Conservation (phyloP, 2,888 invertebrate species). For the Drosophila birchii region DNA sequence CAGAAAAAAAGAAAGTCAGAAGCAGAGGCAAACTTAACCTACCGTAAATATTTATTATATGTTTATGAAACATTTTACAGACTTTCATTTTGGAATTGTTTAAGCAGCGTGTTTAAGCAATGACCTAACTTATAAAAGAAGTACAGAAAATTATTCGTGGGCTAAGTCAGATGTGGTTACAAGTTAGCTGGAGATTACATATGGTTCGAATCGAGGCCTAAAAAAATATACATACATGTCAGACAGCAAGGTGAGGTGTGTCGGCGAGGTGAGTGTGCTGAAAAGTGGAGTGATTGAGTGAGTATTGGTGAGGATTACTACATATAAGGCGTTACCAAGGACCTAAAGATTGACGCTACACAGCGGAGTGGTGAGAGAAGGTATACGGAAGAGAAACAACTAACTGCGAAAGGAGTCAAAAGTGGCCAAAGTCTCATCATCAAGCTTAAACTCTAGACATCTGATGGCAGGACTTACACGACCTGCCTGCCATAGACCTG, state of each 20-base stretch:
- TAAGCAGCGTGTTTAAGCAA: constrained; percentile 62
- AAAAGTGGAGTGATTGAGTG: constrained; percentile 9
- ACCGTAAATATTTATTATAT: constrained; percentile 80
- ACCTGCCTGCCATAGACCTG: constrained; percentile 82
- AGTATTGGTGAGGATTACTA: constrained; percentile 50
- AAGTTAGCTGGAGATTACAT: constrained; percentile 23
- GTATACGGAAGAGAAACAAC: constrained; percentile 51
- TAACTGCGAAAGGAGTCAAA: constrained; percentile 50
- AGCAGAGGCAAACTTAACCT: constrained; percentile 56
- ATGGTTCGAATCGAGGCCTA: constrained; percentile 17
- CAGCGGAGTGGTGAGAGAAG: constrained; percentile 42
- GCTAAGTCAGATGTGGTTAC: constrained; percentile 22
- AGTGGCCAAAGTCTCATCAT: constrained; percentile 71
- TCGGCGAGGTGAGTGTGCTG: constrained; percentile 4
- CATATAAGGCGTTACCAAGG: constrained; percentile 79
- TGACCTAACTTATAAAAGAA: constrained; percentile 61
- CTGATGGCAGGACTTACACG: constrained; percentile 62
- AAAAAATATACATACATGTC: constrained; percentile 46
- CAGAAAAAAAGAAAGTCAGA: neutral
- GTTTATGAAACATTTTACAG: constrained; percentile 82
- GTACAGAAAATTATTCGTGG: constrained; percentile 57
- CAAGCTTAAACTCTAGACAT: constrained; percentile 71
- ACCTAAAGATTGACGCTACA: constrained; percentile 58
- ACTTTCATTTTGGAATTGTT: constrained; percentile 72
- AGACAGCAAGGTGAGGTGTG: constrained; percentile 12